These are phyloP conservation scores for Notothenia rossii DNA, from an alignment of 2,113 vertebrate species.

Conservation along the genomic window DNA sequence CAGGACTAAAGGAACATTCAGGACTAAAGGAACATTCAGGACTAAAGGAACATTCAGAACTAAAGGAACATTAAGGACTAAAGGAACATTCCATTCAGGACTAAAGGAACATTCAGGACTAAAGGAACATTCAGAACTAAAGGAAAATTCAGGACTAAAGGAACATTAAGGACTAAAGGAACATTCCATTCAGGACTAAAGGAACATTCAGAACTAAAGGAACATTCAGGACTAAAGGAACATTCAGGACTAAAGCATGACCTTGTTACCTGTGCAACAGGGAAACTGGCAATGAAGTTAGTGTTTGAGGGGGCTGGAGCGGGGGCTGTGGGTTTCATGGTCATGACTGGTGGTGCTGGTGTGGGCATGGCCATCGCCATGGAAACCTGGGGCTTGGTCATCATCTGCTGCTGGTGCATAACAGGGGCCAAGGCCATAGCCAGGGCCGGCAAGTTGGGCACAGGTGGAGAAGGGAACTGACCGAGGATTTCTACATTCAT, in stretches of 20 bases:
- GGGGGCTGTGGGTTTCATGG: conserved; percentile 59
- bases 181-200: neutral
- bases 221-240: too few species aligned
- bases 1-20: neutral
- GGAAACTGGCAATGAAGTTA: conserved; percentile 85
- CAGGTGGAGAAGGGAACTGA: conserved; percentile 93
- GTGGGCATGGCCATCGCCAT: conserved; percentile 87
- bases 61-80: too few species aligned
- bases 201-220: too few species aligned
- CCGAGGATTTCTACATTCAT: conserved; percentile 92
- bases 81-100: too few species aligned
- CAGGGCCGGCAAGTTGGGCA: conserved; percentile 91
- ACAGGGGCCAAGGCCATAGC: conserved; percentile 86
- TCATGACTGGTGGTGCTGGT: conserved; percentile 76
- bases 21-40: neutral
- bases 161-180: neutral
- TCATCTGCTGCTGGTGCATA: conserved; percentile 85
- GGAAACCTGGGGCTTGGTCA: conserved; percentile 82
- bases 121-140: neutral
- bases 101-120: neutral
- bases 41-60: neutral
- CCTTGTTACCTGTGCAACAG: conserved; percentile 77
- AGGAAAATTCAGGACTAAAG: too few species aligned
- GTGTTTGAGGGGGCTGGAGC: conserved; percentile 65
- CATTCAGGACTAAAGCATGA: too few species aligned